Evolutionary conservation across 2,113 vertebrate genomes (phyloP).

Genomic region (Limnothrissa miodon): DNA sequence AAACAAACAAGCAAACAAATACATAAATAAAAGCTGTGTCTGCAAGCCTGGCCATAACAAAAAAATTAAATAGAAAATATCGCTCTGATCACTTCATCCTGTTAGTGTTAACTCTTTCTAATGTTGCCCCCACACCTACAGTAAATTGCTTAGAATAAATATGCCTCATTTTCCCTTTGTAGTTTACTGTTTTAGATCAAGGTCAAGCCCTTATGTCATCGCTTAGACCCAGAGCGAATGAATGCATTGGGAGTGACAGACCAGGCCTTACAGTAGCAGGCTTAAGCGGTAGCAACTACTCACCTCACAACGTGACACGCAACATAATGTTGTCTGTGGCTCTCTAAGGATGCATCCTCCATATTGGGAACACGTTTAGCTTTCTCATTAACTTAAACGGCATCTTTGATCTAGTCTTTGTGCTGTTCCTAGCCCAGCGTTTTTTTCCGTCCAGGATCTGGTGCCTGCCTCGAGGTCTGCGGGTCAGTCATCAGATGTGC

Average conservation of each 20-base stretch:
- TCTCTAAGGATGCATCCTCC: neutral
- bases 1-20: no score
- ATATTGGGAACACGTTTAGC: constrained; percentile 57
- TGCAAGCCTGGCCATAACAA: no score
- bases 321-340: neutral
- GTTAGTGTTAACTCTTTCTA: neutral
- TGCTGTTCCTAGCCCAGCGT: constrained; percentile 1
- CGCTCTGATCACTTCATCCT: neutral
- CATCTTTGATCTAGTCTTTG: neutral
- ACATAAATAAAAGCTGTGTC: no score
- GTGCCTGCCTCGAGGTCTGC: neutral
- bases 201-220: neutral
- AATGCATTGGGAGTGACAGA: neutral
- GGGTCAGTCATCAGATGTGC: neutral
- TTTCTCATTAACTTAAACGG: constrained; percentile 34
- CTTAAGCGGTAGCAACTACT: no score
- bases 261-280: no score
- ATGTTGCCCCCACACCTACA: neutral
- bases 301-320: neutral
- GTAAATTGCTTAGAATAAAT: neutral
- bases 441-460: constrained; percentile 4
- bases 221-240: neutral
- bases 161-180: neutral
- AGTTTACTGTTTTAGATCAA: neutral
- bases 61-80: neutral